Conservation (phyloP, 1,140 invertebrate genomes). For the Neelides sp. region DNA sequence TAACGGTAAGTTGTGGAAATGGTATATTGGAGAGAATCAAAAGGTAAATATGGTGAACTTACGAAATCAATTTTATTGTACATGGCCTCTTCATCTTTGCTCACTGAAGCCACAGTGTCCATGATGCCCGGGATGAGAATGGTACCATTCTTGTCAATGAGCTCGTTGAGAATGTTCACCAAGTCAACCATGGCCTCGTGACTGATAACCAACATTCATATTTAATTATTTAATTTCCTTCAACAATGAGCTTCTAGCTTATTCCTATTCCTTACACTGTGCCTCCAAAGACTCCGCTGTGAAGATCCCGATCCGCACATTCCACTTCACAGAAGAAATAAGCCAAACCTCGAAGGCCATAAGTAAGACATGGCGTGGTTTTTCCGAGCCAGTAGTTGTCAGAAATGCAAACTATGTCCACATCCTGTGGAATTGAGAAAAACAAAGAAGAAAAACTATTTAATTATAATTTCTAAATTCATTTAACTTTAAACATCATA, state of each 20-base stretch:
- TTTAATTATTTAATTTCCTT: not conserved
- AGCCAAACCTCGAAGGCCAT: slow-evolving; percentile 84
- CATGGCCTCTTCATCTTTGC: slow-evolving; percentile 56
- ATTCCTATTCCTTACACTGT: slow-evolving; percentile 58
- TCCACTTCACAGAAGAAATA: slow-evolving; percentile 84
- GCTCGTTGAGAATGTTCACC: slow-evolving; percentile 64
- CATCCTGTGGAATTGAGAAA: slow-evolving; percentile 37
- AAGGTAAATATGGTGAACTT: no score
- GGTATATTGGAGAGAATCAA: no score
- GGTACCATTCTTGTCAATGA: slow-evolving; percentile 70
- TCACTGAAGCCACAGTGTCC: slow-evolving; percentile 60
- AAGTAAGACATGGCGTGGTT: slow-evolving; percentile 90
- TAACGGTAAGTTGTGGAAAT: no score
- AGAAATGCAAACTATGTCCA: slow-evolving; percentile 94
- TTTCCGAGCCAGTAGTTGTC: slow-evolving; percentile 99
- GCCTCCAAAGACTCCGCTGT: slow-evolving; percentile 90
- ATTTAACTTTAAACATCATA: slow-evolving; percentile 25
- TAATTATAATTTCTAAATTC: not conserved
- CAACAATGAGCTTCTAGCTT: not conserved
- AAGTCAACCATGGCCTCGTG: slow-evolving; percentile 81
- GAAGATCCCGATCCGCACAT: slow-evolving; percentile 82
- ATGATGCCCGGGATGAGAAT: slow-evolving; percentile 69
- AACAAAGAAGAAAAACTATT: slow-evolving; percentile 25
- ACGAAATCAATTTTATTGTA: slow-evolving; percentile 83
- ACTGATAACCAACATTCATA: slow-evolving; percentile 34